A percentile compares a stretch with the other conserved stretches of the same genome.
Evolutionary conservation across 2,797 vertebrate genomes (phyloP).

Genomic region (Hemibagrus guttatus): DNA sequence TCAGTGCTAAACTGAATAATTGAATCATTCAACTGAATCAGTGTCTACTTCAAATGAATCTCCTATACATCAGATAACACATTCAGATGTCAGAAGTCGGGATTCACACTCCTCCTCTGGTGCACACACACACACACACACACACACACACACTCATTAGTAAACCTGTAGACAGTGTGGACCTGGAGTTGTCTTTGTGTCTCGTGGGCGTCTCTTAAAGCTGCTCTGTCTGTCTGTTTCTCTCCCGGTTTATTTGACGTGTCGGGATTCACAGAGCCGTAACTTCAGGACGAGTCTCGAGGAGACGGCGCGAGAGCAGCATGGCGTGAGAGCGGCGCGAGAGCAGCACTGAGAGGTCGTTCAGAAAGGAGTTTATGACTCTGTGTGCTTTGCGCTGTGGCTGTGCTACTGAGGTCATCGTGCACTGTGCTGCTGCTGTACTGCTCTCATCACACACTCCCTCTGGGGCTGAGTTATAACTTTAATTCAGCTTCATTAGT

Average conservation of each 20-base stretch:
- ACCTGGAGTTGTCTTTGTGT: background rate
- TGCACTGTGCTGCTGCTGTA: background rate
- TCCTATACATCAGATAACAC: background rate
- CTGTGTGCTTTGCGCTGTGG: background rate
- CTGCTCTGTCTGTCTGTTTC: background rate
- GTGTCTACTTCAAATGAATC: background rate
- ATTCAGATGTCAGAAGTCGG: background rate
- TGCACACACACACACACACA: background rate
- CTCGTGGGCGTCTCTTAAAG: constrained; percentile 6
- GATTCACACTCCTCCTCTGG: background rate
- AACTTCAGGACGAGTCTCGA: background rate
- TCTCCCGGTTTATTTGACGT: constrained; percentile 11
- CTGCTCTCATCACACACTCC: background rate
- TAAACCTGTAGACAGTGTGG: background rate
- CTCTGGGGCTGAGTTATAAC: background rate
- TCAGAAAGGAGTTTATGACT: background rate
- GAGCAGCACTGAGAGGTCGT: background rate
- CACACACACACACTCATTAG: background rate
- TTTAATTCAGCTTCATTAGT: background rate
- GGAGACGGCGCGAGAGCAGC: background rate
- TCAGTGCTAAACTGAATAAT: background rate
- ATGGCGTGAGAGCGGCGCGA: background rate
- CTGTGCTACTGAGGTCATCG: background rate
- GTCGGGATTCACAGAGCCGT: background rate
- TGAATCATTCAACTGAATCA: background rate